phyloP scores from a whole-genome alignment of 92 coral and sea anemone genomes.

The Zoanthus gigantus region DNA sequence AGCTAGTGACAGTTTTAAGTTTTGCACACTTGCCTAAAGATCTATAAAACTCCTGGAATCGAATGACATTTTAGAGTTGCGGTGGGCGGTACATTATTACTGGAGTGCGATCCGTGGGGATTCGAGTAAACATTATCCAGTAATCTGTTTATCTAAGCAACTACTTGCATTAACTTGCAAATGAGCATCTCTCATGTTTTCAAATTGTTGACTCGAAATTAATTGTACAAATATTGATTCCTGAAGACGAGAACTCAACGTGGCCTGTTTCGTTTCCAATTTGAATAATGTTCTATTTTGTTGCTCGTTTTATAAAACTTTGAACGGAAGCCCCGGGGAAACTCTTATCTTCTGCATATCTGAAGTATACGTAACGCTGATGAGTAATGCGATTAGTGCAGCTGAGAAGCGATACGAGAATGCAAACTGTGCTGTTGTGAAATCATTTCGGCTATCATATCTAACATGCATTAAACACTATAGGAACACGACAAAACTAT shows the following conservation, averaged over 20 bases:
- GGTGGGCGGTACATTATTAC: slow-evolving; percentile 82
- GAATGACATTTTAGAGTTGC: slow-evolving; percentile 67
- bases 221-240: slow-evolving; percentile 88
- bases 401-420: slow-evolving; percentile 53
- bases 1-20: slow-evolving; percentile 34
- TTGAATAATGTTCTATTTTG: slow-evolving; percentile 16
- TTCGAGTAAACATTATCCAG: slow-evolving; percentile 84
- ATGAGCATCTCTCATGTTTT: slow-evolving; percentile 56
- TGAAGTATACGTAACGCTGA: slow-evolving; percentile 26
- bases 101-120: slow-evolving; percentile 74
- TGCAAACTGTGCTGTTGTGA: slow-evolving; percentile 33
- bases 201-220: slow-evolving; percentile 71
- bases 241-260: not conserved
- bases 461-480: slow-evolving; percentile 16
- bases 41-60: slow-evolving; percentile 48
- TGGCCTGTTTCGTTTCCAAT: slow-evolving; percentile 2
- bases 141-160: slow-evolving; percentile 87
- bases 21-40: slow-evolving; percentile 32
- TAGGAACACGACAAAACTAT: slow-evolving; percentile 9
- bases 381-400: slow-evolving; percentile 69
- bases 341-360: slow-evolving; percentile 54
- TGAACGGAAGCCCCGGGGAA: slow-evolving; percentile 58
- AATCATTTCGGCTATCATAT: slow-evolving; percentile 13
- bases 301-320: slow-evolving; percentile 5
- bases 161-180: slow-evolving; percentile 79